Conservation (phyloP, 1,140 invertebrate species). For the Drosophila nikananu region DNA sequence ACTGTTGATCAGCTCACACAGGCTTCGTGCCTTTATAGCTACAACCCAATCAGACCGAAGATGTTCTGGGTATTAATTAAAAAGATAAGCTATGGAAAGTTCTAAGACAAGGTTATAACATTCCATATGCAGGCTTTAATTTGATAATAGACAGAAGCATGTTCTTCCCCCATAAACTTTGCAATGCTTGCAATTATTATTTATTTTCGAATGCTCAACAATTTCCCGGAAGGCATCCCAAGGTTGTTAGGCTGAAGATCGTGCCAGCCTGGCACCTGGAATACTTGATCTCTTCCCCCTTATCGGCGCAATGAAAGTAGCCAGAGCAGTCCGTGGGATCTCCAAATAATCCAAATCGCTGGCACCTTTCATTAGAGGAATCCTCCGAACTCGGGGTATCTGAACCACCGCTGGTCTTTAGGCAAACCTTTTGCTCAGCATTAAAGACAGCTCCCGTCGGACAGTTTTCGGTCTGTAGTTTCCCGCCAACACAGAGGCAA, state of each 20-base stretch:
- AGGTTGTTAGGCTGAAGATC: constrained; percentile 36
- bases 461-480: neutral
- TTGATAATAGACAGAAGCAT: neutral
- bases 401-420: neutral
- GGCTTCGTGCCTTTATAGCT: constrained; percentile 20
- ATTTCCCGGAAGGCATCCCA: constrained; percentile 33
- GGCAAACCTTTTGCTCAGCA: neutral
- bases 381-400: neutral
- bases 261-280: constrained; percentile 19
- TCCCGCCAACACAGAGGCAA: constrained; percentile 19
- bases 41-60: neutral
- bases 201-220: constrained; percentile 32
- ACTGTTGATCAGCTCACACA: constrained; percentile 20
- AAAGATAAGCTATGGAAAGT: constrained; percentile 28
- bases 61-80: constrained; percentile 31
- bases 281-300: constrained; percentile 18
- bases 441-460: constrained; percentile 2
- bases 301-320: constrained; percentile 42
- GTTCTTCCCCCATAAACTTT: neutral
- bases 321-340: constrained; percentile 53
- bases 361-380: constrained; percentile 22
- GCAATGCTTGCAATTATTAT: neutral
- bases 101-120: neutral
- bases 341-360: constrained; percentile 36
- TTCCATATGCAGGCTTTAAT: neutral